These are phyloP conservation scores for Oeneis ivallda DNA, from an alignment of 2,888 invertebrate genomes.

Conservation along the genomic window DNA sequence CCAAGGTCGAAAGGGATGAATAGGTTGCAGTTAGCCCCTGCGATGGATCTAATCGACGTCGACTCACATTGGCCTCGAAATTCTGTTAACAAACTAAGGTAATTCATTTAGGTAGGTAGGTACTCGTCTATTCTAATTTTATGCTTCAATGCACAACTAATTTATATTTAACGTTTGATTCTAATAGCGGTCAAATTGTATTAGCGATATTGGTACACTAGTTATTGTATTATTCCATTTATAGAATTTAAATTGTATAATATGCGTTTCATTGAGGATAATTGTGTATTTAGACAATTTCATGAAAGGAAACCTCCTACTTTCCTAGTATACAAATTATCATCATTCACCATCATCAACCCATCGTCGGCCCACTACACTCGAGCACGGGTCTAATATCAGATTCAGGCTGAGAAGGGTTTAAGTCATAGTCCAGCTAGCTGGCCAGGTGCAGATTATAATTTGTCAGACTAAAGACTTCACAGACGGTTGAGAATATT, in stretches of 20 bases:
- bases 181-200: conserved; percentile 23
- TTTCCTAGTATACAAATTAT: too few relatives aligned
- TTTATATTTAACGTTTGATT: conserved; percentile 29
- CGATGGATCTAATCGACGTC: conserved; percentile 46
- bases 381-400: too few relatives aligned
- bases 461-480: too few relatives aligned
- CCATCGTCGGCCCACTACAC: too few relatives aligned
- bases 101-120: conserved; percentile 29
- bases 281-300: too few relatives aligned
- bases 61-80: conserved; percentile 45
- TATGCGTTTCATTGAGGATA: background rate
- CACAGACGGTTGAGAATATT: too few relatives aligned
- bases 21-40: conserved; percentile 42
- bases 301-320: too few relatives aligned
- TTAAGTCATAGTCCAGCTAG: too few relatives aligned
- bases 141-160: conserved; percentile 33
- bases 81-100: conserved; percentile 37
- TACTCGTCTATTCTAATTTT: conserved; percentile 37
- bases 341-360: too few relatives aligned
- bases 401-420: too few relatives aligned
- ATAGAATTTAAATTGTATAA: background rate
- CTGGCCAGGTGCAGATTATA: too few relatives aligned
- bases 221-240: conserved; percentile 10
- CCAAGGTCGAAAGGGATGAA: conserved; percentile 54
- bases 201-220: background rate